phyloP scores from a whole-genome alignment of 2,797 vertebrate species.

The Ptychadena robeensis region DNA sequence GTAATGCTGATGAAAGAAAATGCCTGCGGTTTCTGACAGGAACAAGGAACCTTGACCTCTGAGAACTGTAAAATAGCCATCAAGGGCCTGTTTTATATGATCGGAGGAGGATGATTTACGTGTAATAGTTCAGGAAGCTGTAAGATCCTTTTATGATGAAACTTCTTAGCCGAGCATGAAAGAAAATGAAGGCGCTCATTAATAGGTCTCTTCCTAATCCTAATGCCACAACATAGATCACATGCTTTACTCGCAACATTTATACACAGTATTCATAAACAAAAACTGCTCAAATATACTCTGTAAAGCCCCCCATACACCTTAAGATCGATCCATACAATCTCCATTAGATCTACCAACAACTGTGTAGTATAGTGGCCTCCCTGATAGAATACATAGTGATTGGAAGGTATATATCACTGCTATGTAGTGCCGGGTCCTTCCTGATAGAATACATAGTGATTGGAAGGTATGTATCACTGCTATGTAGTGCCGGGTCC shows the following conservation, averaged over 20 bases:
- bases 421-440: too few relatives aligned
- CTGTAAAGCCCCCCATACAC: too few relatives aligned
- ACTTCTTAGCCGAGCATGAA: constrained; percentile 19
- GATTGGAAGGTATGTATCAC: too few relatives aligned
- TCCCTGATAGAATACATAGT: too few relatives aligned
- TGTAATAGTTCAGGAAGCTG: constrained; percentile 52
- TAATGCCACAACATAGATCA: background rate
- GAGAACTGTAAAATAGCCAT: constrained; percentile 65
- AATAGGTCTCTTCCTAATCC: background rate
- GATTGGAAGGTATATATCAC: too few relatives aligned
- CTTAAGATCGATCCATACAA: too few relatives aligned
- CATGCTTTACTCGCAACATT: background rate
- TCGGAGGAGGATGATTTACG: constrained; percentile 61
- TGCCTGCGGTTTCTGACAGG: constrained; percentile 63
- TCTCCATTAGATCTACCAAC: too few relatives aligned
- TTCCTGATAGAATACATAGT: too few relatives aligned
- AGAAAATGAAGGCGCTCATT: background rate
- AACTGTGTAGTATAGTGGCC: too few relatives aligned
- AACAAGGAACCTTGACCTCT: constrained; percentile 63
- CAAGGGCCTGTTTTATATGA: constrained; percentile 64
- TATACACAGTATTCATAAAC: too few relatives aligned
- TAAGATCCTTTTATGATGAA: constrained; percentile 39
- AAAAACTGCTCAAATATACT: too few relatives aligned
- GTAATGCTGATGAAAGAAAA: constrained; percentile 65
- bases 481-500: too few relatives aligned